phyloP scores from a whole-genome alignment of 2,888 invertebrate species.

The Sinelater perroti region DNA sequence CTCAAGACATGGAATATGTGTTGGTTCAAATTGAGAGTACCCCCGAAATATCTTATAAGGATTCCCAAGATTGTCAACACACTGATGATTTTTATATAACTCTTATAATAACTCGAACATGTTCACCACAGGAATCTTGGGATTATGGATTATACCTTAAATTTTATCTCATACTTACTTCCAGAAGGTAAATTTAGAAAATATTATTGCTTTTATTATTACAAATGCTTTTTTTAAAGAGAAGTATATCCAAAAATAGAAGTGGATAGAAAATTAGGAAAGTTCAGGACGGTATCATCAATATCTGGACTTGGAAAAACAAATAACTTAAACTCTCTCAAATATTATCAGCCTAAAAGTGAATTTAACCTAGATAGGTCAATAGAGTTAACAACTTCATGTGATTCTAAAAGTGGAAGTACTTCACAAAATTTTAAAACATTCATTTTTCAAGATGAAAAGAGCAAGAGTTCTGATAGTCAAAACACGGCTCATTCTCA shows the following conservation, averaged over 20 bases:
- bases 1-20: slow-evolving; percentile 66
- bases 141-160: slow-evolving; percentile 62
- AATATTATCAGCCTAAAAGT: slow-evolving; percentile 5
- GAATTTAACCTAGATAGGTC: slow-evolving; percentile 21
- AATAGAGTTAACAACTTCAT: not conserved
- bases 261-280: slow-evolving; percentile 68
- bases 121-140: slow-evolving; percentile 53
- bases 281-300: slow-evolving; percentile 68
- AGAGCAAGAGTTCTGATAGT: slow-evolving; percentile 1
- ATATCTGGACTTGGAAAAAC: slow-evolving; percentile 43
- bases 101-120: slow-evolving; percentile 70
- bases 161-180: slow-evolving; percentile 70
- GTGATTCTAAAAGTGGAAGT: slow-evolving; percentile 16
- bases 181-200: slow-evolving; percentile 60
- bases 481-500: slow-evolving; percentile 41
- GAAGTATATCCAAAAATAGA: slow-evolving; percentile 70
- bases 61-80: slow-evolving; percentile 67
- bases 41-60: slow-evolving; percentile 67
- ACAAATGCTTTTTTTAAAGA: slow-evolving; percentile 53
- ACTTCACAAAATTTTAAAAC: slow-evolving; percentile 16
- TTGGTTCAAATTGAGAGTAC: slow-evolving; percentile 69
- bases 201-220: no score
- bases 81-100: slow-evolving; percentile 75
- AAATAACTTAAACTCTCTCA: no score
- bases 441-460: slow-evolving; percentile 19